Base-by-base conservation (phyloP, 2,113 vertebrate species). In the Alces alces region DNA sequence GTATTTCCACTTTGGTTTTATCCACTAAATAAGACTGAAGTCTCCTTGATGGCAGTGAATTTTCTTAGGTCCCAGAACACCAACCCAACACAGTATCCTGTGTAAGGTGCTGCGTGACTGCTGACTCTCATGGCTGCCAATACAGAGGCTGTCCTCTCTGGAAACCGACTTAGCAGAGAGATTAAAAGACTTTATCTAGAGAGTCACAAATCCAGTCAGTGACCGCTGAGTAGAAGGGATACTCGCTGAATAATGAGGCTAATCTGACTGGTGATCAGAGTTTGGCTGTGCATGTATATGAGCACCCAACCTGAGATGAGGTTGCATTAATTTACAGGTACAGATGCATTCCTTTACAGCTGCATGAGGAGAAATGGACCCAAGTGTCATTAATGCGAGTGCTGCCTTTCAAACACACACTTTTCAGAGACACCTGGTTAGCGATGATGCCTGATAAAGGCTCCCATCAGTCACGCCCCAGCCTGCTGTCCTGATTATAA, bases 401-500 rank as follows among this genome's bases (percentile, higher is more conserved):
- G 84, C 45, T 85, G 82, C 52, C 84, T 97, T 91, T 89, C 85
- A 79, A 85, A 83, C 45, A 70, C 95, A 58, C 6, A 25, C 13
- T 21, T 95, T 93, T 94, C 97, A 97, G 84, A 96, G 86, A 80
- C 39, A 78, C 28, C 4, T 33, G 28, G 50, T 86, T 82, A 97
- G 96, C 0, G 30, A 43, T 84, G 60, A 93, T 28, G 15, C 23
- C 12, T 85, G 76, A 89, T 95, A 96, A 95, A 96, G 70, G 14
- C 58, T 82, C 64, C 47, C 91, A 83, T 98, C 93, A 96, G 85
- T 87, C 97, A 98, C 39, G 47, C 52, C 92, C 96, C 92, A 97
- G 83, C 21, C 43, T 54, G 96, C 80, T 15, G 6, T 57, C 84
- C 89, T 93, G 97, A 96, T 93, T 57, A 13, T 70, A 96, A 97